Conservation (phyloP, 2,797 vertebrate species). For the Podarcis siculus region DNA sequence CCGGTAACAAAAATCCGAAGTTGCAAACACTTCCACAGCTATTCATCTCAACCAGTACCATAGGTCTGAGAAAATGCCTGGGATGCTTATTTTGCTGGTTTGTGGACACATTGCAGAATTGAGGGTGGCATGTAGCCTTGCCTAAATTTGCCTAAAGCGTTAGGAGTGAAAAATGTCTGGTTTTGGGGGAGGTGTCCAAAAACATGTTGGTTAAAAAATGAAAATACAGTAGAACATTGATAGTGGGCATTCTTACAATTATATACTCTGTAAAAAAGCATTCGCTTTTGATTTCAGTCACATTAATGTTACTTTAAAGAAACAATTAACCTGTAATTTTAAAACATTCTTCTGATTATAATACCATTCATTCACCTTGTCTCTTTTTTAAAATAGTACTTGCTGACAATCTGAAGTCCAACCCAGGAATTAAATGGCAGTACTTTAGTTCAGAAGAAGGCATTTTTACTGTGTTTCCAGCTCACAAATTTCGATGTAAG, state of each 20-base stretch:
- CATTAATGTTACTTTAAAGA: background rate
- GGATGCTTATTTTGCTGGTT: too few relatives aligned
- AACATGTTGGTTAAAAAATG: background rate
- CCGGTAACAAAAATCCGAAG: too few relatives aligned
- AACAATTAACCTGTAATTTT: background rate
- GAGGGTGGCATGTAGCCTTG: background rate
- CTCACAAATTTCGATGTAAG: slow-evolving; percentile 98
- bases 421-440: slow-evolving; percentile 98
- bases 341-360: background rate
- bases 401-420: slow-evolving; percentile 98
- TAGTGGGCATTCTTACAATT: background rate
- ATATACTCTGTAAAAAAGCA: background rate
- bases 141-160: background rate
- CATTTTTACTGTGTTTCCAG: slow-evolving; percentile 97
- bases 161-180: background rate
- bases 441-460: slow-evolving; percentile 99
- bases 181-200: background rate
- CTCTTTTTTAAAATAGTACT: slow-evolving; percentile 81
- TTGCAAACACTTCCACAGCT: too few relatives aligned
- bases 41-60: too few relatives aligned
- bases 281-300: background rate
- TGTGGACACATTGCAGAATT: background rate
- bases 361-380: slow-evolving; percentile 19
- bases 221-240: background rate
- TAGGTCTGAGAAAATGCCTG: too few relatives aligned